Base-by-base conservation (phyloP, 2,113 vertebrate species). In the Heteronetta atricapilla region DNA sequence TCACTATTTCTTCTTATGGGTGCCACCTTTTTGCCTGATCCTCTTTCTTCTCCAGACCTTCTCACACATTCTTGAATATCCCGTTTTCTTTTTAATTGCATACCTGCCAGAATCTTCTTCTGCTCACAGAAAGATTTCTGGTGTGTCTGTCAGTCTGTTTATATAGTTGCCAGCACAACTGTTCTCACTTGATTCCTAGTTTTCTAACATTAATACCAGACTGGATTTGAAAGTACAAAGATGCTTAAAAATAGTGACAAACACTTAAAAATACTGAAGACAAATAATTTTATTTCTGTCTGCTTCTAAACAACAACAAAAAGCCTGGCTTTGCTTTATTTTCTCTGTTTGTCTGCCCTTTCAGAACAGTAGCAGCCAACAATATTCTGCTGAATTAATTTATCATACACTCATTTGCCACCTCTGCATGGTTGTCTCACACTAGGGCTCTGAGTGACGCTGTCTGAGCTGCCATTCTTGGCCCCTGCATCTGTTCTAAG, bases 51-150 rank as follows among this genome's bases (percentile, higher is more conserved):
- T 88, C 28, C 22, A 74, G 78, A 40, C 22, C 40, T 82, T 92
- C 44, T 92, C 59, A 93, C 44, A 42, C 36, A 55, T 90, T 93
- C 40, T 44, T 48, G 69, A 73, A 25, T 70, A 31, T 67, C 34
- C 34, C 6, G 0, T 88, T 81, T 94, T 85, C 13, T 36, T 93
- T 88, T 81, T 58, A 29, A 82, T 73, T 94, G 77, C 77, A 70
- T 93, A 94, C 70, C 94, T 94, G 70, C 59, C 81, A 92, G 81
- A 96, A 89, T 89, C 62, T 92, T 92, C 46, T 46, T 70, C 90
- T 92, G 62, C 94, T 88, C 84, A 88, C 92, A 80, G 62, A 90
- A 88, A 69, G 84, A 88, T 62, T 82, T 85, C 77, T 92, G 82
- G 90, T 55, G 73, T 78, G 83, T 92, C 88, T 94, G 58, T 83